These are phyloP conservation scores for Harlomillsia oculata DNA, from an alignment of 1,140 invertebrate genomes.

Conservation along the genomic window DNA sequence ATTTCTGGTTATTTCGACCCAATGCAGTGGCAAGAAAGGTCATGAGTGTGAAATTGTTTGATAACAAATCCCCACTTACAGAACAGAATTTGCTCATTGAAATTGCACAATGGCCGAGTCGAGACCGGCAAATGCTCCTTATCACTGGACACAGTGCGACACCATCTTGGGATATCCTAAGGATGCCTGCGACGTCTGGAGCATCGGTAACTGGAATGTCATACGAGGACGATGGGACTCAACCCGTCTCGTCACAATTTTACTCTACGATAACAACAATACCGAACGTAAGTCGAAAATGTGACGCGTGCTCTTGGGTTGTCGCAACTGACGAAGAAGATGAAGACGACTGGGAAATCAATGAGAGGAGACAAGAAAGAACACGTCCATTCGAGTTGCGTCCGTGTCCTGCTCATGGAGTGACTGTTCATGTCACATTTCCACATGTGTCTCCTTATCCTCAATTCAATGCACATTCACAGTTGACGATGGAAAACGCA, in stretches of 20 bases:
- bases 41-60: conserved; percentile 57
- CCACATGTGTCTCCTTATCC: conserved; percentile 59
- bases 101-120: conserved; percentile 60
- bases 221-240: not conserved
- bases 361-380: not conserved
- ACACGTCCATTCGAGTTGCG: not conserved
- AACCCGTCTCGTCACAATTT: conserved; percentile 12
- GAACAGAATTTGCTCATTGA: conserved; percentile 49
- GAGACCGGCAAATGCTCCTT: conserved; percentile 52
- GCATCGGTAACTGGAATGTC: conserved; percentile 6
- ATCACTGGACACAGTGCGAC: conserved; percentile 59
- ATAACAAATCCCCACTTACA: conserved; percentile 51
- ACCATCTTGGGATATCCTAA: conserved; percentile 30
- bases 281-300: conserved; percentile 50
- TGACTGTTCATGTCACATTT: conserved; percentile 59
- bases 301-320: conserved; percentile 50
- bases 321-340: conserved; percentile 51
- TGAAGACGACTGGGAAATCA: conserved; percentile 45
- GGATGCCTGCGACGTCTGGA: too few species aligned
- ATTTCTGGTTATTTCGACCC: conserved; percentile 62
- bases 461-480: conserved; percentile 50
- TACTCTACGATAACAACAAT: conserved; percentile 40
- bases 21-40: conserved; percentile 52
- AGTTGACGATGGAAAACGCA: conserved; percentile 53
- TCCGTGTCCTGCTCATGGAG: conserved; percentile 54